Conservation (phyloP, 2,888 invertebrate genomes). For the Rhodophaea formosa region DNA sequence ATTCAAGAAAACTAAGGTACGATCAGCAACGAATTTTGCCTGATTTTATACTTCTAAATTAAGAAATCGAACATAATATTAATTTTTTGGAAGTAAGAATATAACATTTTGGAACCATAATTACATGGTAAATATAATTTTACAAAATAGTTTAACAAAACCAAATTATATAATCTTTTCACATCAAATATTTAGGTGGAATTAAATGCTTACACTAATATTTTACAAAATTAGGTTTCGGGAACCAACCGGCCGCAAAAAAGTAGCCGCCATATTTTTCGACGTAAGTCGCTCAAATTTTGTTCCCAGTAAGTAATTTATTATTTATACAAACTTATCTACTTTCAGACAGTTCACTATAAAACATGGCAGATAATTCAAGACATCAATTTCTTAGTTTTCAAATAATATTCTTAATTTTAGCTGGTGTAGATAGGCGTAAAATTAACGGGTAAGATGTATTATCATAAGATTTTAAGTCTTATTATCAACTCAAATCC, state of each 20-base stretch:
- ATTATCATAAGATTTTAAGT: no score
- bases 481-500: no score
- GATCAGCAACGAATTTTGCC: conserved; percentile 15
- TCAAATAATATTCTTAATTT: neutral
- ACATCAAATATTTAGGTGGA: conserved; percentile 9
- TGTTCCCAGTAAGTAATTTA: conserved; percentile 7
- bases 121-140: neutral
- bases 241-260: conserved; percentile 6
- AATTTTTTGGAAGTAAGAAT: no score
- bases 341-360: neutral
- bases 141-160: neutral
- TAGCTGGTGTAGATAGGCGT: no score
- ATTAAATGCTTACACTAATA: conserved; percentile 11
- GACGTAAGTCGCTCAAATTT: neutral
- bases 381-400: neutral
- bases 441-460: no score
- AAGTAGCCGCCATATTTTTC: conserved; percentile 9
- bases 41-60: neutral
- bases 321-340: neutral
- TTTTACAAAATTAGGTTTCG: conserved; percentile 10
- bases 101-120: no score
- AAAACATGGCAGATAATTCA: neutral
- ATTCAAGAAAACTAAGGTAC: neutral
- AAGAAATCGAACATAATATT: no score
- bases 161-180: neutral